Base-by-base conservation (phyloP, 2,797 vertebrate genomes). In the Scolopax rusticola region DNA sequence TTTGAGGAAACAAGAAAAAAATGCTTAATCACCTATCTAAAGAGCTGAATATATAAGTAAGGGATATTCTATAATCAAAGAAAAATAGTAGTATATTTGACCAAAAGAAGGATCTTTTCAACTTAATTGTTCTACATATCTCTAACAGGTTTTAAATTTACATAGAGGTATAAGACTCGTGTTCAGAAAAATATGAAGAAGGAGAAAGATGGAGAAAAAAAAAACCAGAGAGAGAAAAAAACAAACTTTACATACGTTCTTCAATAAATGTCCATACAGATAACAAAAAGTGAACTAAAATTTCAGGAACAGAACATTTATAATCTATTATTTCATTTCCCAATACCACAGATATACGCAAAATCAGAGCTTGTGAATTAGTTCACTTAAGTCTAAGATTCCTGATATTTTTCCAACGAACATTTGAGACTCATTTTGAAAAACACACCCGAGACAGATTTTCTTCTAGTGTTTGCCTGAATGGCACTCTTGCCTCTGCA, bases 401-500 rank as follows among this genome's bases (percentile, higher is more conserved):
- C 51, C 51, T 89, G 82, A 86, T 54, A 71, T 45, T 89, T 78
- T 92, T 92, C 94, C 89, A 81, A 2, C 0, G 4, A 84, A 85
- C n/a, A 87, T 91, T 74, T 64, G 64, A 82, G 60, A 21, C 60
- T 77, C 61, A 13, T 65, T 92, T 88, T 60, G 79, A 93, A 84
- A 82, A 84, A 93, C 77, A 94, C 56, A 81, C 33, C 51, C 67
- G 8, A 93, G 85, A 87, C 91, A 68, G 24, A 64, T 65, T 82
- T 88, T 89, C 75, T 95, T 85, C 83, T 87, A 64, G 60, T 89
- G 67, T 90, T 89, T 80, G 93, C 38, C 33, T 80, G 64, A 89
- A 87, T 38, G 27, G 69, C 45, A 77, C n/a, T 61, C 75, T 81
- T 87, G 87, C 85, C 16, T 68, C 80, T 73, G 94, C 63, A 68